Conservation (phyloP, 2,113 vertebrate genomes). For the Lophius piscatorius region DNA sequence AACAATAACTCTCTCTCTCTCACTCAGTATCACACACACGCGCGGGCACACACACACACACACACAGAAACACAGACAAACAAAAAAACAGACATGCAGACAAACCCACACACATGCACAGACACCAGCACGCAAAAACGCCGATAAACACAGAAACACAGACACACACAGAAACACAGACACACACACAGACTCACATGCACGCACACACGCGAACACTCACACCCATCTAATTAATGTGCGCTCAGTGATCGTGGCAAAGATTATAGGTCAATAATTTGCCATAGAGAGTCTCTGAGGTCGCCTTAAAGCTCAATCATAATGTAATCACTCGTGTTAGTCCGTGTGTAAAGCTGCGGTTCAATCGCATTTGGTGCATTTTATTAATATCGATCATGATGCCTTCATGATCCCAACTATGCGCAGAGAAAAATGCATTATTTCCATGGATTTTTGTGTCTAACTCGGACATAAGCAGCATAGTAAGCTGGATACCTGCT, state of each 20-base stretch:
- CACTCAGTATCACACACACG: too few species aligned
- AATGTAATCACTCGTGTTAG: too few species aligned
- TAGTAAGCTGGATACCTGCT: background rate
- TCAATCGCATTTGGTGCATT: background rate
- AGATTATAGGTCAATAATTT: conserved; percentile 49
- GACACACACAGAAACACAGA: conserved; percentile 7
- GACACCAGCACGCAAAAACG: too few species aligned
- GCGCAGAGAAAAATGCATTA: background rate
- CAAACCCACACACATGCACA: too few species aligned
- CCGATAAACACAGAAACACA: too few species aligned
- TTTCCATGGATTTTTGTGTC: conserved; percentile 2
- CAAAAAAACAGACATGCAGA: too few species aligned
- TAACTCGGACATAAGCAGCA: conserved; percentile 1
- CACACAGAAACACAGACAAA: too few species aligned
- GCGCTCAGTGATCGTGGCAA: conserved; percentile 47
- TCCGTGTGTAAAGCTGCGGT: background rate
- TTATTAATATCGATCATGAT: background rate
- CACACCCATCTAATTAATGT: conserved; percentile 47
- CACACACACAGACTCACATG: conserved; percentile 14
- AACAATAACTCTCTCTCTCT: conserved; percentile 36
- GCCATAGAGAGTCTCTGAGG: conserved; percentile 62
- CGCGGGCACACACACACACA: too few species aligned
- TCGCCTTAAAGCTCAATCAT: too few species aligned
- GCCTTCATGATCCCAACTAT: background rate
- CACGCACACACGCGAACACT: conserved; percentile 27